Percentiles rank a stretch among this genome's conserved stretches.
Conservation (phyloP, 2,888 invertebrate species). For the Nezara viridula region DNA sequence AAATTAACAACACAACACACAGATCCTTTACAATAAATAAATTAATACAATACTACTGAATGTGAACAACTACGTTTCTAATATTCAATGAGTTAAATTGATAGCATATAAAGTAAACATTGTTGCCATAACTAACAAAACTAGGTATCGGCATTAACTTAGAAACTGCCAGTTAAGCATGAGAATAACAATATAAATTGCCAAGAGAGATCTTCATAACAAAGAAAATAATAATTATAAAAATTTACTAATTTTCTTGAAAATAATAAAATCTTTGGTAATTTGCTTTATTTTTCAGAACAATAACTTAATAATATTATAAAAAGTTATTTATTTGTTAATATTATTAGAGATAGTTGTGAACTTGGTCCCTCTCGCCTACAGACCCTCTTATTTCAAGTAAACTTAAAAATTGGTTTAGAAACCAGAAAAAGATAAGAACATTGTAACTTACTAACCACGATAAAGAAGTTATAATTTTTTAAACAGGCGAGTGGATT, state of each 20-base stretch:
- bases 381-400: neutral
- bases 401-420: neutral
- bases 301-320: neutral
- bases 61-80: slow-evolving; percentile 13
- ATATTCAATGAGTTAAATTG: slow-evolving; percentile 14
- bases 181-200: neutral
- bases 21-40: neutral
- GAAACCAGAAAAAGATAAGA: neutral
- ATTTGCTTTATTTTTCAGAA: neutral
- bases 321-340: neutral
- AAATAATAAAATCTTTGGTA: neutral
- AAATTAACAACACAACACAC: slow-evolving; percentile 6
- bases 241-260: neutral
- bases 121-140: slow-evolving; percentile 62
- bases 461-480: neutral
- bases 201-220: neutral
- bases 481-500: neutral
- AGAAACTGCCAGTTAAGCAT: neutral
- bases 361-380: slow-evolving; percentile 27
- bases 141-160: slow-evolving; percentile 59
- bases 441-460: neutral
- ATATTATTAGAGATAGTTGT: neutral
- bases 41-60: slow-evolving; percentile 13
- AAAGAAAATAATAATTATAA: neutral
- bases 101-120: slow-evolving; percentile 17